These are phyloP conservation scores for Osmerus mordax DNA, from an alignment of 2,113 vertebrate genomes.

Conservation along the genomic window DNA sequence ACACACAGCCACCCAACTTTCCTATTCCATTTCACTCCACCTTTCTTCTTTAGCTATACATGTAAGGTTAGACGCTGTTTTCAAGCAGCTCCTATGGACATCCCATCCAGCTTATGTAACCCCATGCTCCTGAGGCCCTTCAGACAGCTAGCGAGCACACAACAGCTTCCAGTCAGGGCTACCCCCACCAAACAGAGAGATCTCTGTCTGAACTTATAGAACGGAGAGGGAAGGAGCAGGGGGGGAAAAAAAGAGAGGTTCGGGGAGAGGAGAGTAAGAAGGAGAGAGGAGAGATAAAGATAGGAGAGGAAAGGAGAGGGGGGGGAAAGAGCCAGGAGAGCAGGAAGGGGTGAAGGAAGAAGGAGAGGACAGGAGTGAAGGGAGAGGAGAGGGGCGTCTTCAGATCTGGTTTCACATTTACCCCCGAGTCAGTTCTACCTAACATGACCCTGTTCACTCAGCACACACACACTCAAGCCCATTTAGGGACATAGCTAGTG, in stretches of 20 bases:
- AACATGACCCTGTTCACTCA: slow-evolving; percentile 1
- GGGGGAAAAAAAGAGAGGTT: not conserved
- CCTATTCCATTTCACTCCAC: slow-evolving; percentile 5
- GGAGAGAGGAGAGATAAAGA: no score
- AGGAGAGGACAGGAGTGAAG: not conserved
- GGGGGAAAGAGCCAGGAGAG: no score
- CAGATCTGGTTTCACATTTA: slow-evolving; percentile 30
- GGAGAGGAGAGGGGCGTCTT: not conserved
- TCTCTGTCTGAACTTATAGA: slow-evolving; percentile 34
- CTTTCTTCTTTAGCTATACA: slow-evolving; percentile 8
- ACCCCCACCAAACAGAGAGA: slow-evolving; percentile 21
- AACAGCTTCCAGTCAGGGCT: slow-evolving; percentile 27
- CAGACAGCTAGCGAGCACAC: slow-evolving; percentile 24
- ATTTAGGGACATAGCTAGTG: not conserved
- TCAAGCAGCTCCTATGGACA: slow-evolving; percentile 29
- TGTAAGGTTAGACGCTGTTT: slow-evolving; percentile 33
- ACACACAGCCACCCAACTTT: slow-evolving; percentile 24
- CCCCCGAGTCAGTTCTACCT: slow-evolving; percentile 20
- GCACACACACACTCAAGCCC: not conserved
- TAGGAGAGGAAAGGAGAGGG: not conserved
- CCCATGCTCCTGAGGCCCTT: not conserved
- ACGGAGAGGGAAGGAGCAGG: not conserved
- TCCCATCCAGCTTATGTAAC: slow-evolving; percentile 19
- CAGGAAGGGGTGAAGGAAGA: not conserved
- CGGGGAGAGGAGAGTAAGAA: no score